Evolutionary conservation across 2,113 vertebrate genomes (phyloP).

Genomic region (Rhynchopsitta pachyrhyncha): DNA sequence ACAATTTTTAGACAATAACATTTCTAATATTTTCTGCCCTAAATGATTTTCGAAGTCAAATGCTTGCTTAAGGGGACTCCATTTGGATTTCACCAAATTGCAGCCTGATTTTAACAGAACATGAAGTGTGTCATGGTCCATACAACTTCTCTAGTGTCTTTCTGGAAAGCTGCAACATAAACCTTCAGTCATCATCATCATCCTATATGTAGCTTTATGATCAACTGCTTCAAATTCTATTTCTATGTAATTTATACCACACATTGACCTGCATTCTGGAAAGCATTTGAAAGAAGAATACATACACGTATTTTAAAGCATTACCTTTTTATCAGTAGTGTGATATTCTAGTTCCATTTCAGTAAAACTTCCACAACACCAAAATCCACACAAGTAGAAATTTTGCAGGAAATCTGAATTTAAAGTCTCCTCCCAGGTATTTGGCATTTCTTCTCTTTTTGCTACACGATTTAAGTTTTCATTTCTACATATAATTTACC

Average conservation of each 20-base stretch:
- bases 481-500: background rate
- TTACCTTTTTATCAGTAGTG: background rate
- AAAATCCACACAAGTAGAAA: background rate
- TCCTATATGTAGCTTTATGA: background rate
- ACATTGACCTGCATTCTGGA: background rate
- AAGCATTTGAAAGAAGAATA: background rate
- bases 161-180: background rate
- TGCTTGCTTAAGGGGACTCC: background rate
- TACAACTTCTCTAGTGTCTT: background rate
- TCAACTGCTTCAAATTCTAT: background rate
- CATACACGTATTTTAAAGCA: background rate
- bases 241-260: background rate
- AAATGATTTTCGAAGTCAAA: background rate
- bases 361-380: background rate
- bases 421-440: background rate
- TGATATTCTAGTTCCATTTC: background rate
- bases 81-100: background rate
- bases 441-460: background rate
- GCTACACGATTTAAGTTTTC: background rate
- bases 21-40: background rate
- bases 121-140: background rate
- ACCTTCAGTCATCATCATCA: background rate
- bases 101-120: background rate
- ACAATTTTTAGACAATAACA: background rate
- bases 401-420: background rate